phyloP scores from a whole-genome alignment of 2,113 vertebrate genomes.

The Tor tambroides region DNA sequence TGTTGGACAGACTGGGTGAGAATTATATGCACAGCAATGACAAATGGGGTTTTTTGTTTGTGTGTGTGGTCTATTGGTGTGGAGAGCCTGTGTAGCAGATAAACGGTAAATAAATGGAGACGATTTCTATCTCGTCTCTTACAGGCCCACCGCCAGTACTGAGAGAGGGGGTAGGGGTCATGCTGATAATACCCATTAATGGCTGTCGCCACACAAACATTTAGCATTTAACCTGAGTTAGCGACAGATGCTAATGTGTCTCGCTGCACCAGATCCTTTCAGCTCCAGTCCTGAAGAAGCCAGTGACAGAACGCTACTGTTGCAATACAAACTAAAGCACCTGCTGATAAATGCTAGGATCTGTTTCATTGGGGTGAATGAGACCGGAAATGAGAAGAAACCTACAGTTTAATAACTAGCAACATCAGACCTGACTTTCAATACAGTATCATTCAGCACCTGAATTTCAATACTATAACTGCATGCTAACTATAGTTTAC shows the following conservation, averaged over 20 bases:
- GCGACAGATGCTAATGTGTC: slow-evolving; percentile 59
- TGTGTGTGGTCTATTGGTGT: slow-evolving; percentile 50
- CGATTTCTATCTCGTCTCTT: slow-evolving; percentile 55
- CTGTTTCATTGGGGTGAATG: background rate
- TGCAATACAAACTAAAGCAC: background rate
- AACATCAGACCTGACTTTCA: no score
- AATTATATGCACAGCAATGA: slow-evolving; percentile 55
- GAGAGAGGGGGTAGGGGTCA: slow-evolving; percentile 53
- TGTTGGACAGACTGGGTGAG: slow-evolving; percentile 35
- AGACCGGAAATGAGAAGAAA: background rate
- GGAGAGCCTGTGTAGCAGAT: slow-evolving; percentile 47
- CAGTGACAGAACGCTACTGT: background rate
- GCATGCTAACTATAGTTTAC: no score
- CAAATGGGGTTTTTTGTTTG: slow-evolving; percentile 19
- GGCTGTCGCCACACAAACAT: slow-evolving; percentile 58
- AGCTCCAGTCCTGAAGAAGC: background rate
- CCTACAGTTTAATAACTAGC: no score
- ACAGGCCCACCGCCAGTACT: slow-evolving; percentile 46
- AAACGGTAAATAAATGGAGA: slow-evolving; percentile 58
- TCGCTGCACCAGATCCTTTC: slow-evolving; percentile 59
- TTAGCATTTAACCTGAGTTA: slow-evolving; percentile 47
- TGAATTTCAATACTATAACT: no score
- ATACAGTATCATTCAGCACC: no score
- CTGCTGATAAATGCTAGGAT: background rate
- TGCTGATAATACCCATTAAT: slow-evolving; percentile 70